Evolutionary conservation across 2,888 invertebrate genomes (phyloP), one percentile per base, ranked within the genome.

Genomic region (Rhodophaea formosa): DNA sequence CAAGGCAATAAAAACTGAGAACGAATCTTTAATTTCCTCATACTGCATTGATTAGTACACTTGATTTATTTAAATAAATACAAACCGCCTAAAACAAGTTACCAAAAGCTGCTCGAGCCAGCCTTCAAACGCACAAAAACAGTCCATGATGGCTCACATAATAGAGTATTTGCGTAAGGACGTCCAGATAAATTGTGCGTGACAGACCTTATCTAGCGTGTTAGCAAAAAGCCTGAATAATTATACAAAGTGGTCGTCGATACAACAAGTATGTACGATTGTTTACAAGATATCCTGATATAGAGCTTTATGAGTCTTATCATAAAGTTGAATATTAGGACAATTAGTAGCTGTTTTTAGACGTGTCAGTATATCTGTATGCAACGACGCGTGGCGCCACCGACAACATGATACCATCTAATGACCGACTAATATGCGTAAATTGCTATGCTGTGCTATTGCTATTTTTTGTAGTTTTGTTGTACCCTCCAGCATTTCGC

Each of bases 171-270:
- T 51, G 29, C 42, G 54, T 55, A 55, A 55, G 58, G 58, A 59
- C 58, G 56, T 62, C 59, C 55, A 60, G 51, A 62, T 64, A 68
- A 71, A 62, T 69, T 70, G 59, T 64, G 64, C 68, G 51, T 69
- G 63, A 64, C 63, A 63, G 51, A 51, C 56, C 53, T 57, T 60
- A 56, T 57, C 42, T 55, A 14, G 39, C 47, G 35, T 56, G 47
- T 35, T 46, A 57, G 57, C 57, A 52, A 57, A 53, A 57, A 53
- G 39, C 39, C 49, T 45, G 46, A 53, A 53, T 46, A 39, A 56
- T 56, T 56, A 51, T 54, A 55, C 54, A 54, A 54, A 54, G 44
- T 44, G 54, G 32, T 35, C 35, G 46, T 45, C 35, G 45, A 45
- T 49, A 49, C 12, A 39, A 17, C 35, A 51, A 17, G 16, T 51